Percentiles rank a stretch among this genome's conserved stretches.
Conservation (phyloP, 1,140 invertebrate genomes). For the Pissodes strobi region DNA sequence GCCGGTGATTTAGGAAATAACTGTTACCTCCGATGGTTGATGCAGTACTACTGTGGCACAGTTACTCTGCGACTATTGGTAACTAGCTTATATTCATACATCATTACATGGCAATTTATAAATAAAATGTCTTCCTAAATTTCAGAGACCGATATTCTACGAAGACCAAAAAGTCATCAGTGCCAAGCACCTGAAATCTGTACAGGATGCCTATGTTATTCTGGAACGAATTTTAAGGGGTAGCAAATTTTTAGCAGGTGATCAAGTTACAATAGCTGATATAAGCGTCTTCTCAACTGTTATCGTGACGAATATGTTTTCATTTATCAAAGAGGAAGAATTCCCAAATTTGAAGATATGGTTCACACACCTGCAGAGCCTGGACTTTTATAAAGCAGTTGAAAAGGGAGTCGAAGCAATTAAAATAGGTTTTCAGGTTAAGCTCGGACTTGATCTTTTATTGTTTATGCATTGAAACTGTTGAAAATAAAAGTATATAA, state of each 20-base stretch:
- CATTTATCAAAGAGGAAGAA: constrained; percentile 27
- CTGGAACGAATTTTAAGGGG: constrained; percentile 38
- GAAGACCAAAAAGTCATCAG: constrained; percentile 18
- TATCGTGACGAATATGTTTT: constrained; percentile 14
- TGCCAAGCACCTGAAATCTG: constrained; percentile 6
- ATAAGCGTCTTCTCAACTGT: constrained; percentile 38
- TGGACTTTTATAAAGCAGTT: constrained; percentile 27
- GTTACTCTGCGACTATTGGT: no score
- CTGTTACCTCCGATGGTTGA: no score
- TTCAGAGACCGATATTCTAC: constrained; percentile 31
- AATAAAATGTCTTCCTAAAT: no score
- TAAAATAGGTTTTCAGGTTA: constrained; percentile 1
- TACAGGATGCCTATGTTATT: constrained; percentile 30
- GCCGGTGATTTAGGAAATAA: no score
- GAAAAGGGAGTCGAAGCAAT: background rate
- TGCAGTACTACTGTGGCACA: no score
- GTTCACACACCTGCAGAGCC: constrained; percentile 25
- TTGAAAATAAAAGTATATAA: no score
- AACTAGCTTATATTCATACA: no score
- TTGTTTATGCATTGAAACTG: no score
- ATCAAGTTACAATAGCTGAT: constrained; percentile 41
- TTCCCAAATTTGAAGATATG: constrained; percentile 37
- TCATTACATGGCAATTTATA: no score
- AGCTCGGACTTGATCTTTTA: background rate
- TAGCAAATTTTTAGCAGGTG: constrained; percentile 36